These are phyloP conservation scores for Grallaria varia DNA, from an alignment of 2,113 vertebrate genomes.

Conservation along the genomic window DNA sequence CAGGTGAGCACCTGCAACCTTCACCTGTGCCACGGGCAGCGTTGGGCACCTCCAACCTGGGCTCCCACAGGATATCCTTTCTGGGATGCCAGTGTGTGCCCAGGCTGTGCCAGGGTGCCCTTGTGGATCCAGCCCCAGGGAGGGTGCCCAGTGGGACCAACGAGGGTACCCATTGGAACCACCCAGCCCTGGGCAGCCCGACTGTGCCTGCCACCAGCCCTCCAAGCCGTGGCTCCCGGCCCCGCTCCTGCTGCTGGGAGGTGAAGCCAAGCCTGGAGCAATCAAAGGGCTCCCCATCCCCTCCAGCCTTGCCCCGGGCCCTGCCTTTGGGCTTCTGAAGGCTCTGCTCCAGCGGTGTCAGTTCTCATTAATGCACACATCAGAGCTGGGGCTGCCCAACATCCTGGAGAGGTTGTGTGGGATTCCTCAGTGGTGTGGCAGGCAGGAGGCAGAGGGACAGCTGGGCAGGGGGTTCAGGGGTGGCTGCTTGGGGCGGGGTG, in stretches of 20 bases:
- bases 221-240: neutral
- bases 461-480: neutral
- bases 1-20: neutral
- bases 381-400: neutral
- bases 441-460: neutral
- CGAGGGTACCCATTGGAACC: fast-evolving
- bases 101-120: neutral
- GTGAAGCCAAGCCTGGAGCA: neutral
- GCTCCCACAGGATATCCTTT: fast-evolving
- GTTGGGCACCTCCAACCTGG: neutral
- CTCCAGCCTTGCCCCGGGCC: neutral
- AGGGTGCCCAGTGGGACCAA: fast-evolving
- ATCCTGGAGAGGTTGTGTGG: neutral
- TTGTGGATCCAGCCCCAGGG: fast-evolving
- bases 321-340: constrained; percentile 32
- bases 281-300: neutral
- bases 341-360: neutral
- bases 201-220: fast-evolving
- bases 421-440: fast-evolving
- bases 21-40: fast-evolving
- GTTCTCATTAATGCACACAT: neutral
- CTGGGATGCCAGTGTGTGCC: fast-evolving
- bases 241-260: neutral
- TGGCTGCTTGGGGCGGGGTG: neutral
- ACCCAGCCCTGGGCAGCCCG: neutral